Evolutionary conservation across 2,113 vertebrate species (phyloP).

Genomic region (Salvator merianae): DNA sequence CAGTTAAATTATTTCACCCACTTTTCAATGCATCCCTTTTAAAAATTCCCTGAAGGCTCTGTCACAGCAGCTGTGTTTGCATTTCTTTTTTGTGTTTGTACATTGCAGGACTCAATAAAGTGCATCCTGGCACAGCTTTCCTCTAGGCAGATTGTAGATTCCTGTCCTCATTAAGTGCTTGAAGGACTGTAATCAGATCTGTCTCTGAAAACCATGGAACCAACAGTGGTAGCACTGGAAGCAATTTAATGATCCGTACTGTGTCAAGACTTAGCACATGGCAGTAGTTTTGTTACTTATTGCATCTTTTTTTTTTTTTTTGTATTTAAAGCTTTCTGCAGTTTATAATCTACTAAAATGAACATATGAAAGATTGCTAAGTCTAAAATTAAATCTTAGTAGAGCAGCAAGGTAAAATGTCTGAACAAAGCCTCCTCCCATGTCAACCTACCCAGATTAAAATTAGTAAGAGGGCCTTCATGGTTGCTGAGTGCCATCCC

Average conservation of each 20-base stretch:
- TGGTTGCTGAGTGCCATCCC: no score
- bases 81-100: constrained; percentile 66
- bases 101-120: constrained; percentile 58
- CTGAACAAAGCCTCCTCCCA: no score
- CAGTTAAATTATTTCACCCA: constrained; percentile 44
- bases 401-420: no score
- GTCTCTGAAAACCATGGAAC: constrained; percentile 53
- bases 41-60: constrained; percentile 43
- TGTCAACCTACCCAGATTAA: no score
- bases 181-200: constrained; percentile 50
- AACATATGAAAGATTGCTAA: no score
- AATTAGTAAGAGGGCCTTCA: no score
- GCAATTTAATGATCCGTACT: constrained; percentile 21
- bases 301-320: neutral
- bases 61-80: constrained; percentile 57
- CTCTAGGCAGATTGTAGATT: constrained; percentile 60
- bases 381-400: no score
- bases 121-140: constrained; percentile 38
- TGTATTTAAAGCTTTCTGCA: no score
- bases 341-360: no score
- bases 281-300: constrained; percentile 33
- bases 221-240: constrained; percentile 12
- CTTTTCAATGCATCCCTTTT: constrained; percentile 40
- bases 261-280: constrained; percentile 36
- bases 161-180: constrained; percentile 61